Evolutionary conservation across 1,140 invertebrate species (phyloP).

Genomic region (Drosophila kanapiae): DNA sequence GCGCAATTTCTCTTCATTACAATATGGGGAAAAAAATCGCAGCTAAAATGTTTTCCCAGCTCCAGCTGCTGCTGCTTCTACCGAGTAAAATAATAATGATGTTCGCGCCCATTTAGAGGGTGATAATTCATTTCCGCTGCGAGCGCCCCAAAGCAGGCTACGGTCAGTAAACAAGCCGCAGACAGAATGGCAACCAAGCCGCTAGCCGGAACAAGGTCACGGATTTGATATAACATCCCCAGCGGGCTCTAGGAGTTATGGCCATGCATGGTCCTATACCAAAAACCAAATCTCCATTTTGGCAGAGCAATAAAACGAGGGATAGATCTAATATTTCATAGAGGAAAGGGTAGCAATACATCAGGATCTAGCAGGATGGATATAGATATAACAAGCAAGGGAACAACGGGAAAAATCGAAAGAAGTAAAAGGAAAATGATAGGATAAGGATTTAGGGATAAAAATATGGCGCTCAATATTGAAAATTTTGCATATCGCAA

Average conservation of each 20-base stretch:
- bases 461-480: no score
- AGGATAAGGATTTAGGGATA: no score
- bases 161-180: conserved; percentile 44
- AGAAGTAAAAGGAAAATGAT: no score
- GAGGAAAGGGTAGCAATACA: no score
- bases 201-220: conserved; percentile 20
- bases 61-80: conserved; percentile 9
- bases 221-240: conserved; percentile 16
- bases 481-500: no score
- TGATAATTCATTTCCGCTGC: conserved; percentile 74
- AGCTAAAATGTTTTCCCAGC: conserved; percentile 21
- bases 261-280: neutral
- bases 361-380: no score
- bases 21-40: conserved; percentile 10
- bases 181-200: conserved; percentile 26
- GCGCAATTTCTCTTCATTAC: conserved; percentile 67
- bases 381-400: no score
- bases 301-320: neutral
- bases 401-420: no score
- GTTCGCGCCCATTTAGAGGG: conserved; percentile 67
- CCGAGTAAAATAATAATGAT: conserved; percentile 51
- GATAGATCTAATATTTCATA: neutral
- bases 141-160: conserved; percentile 38
- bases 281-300: neutral
- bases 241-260: neutral